Base-by-base conservation (phyloP, 2,797 vertebrate genomes). In the Poeciliopsis infans region DNA sequence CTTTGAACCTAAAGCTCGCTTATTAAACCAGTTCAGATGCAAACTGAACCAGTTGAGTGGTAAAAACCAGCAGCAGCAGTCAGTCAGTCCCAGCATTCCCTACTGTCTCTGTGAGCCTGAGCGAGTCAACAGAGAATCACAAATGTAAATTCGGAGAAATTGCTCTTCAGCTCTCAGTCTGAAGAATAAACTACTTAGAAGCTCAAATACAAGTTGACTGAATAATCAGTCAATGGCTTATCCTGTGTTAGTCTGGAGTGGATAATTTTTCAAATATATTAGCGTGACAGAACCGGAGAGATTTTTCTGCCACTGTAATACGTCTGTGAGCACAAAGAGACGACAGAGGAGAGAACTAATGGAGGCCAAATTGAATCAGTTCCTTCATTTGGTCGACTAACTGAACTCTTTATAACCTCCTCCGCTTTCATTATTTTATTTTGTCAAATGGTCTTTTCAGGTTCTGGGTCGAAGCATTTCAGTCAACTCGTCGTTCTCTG, bases 201-300 rank as follows among this genome's bases (percentile, higher is more conserved):
- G 47, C 69, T 53, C 71, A 79, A 84, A 86, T 83, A 79, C 57
- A 81, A 82, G 73, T 36, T 79, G 76, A 91, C 85, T 64, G 66
- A 81, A 87, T 89, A 83, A 82, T 81, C 70, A 49, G 75, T 47
- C 81, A 83, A 83, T 45, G 23, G 68, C 23, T 83, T 85, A 80
- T 85, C 84, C 85, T 61, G 51, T 70, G 61, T 57, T 25, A 39
- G 57, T 70, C 73, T 45, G 74, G 74, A 75, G 43, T 43, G 41
- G 3, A 0, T 82, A 78, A 84, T 89, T 75, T 47, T 85, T 90
- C 76, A 91, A 83, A 89, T 82, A 84, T 81, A 90, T 88, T 59
- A 88, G 1, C 13, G 39, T 82, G 79, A 83, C 66, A 77, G 77
- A 83, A 82, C 77, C 41, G 64, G 75, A 71, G 69, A 66, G 64